These are phyloP conservation scores for Torymus texanus DNA, from an alignment of 2,888 invertebrate genomes.

Conservation along the genomic window DNA sequence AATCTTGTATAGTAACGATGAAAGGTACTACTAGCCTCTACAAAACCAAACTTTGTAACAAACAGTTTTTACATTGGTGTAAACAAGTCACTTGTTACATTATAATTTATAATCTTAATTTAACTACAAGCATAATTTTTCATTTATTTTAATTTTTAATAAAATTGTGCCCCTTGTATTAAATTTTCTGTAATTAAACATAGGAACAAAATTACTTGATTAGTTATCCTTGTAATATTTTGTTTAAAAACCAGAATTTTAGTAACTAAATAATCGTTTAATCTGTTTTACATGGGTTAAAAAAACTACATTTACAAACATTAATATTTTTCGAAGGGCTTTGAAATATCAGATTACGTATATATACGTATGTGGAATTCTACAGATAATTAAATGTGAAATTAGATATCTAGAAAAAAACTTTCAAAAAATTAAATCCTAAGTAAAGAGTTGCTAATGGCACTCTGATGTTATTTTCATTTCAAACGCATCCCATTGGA, in stretches of 20 bases:
- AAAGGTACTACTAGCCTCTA: conserved; percentile 62
- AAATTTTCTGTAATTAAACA: conserved; percentile 9
- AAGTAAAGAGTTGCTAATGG: conserved; percentile 41
- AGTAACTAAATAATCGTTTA: too few relatives aligned
- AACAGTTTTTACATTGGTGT: conserved; percentile 53
- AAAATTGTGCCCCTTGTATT: conserved; percentile 4
- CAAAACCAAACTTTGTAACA: conserved; percentile 63
- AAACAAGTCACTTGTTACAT: conserved; percentile 32
- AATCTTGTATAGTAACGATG: conserved; percentile 29
- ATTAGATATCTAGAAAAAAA: conserved; percentile 19
- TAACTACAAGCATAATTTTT: conserved; percentile 30
- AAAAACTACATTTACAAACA: too few relatives aligned
- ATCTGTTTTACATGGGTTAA: too few relatives aligned
- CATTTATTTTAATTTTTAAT: conserved; percentile 1
- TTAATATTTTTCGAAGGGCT: too few relatives aligned
- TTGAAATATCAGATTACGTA: too few relatives aligned
- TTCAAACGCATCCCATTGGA: conserved; percentile 34
- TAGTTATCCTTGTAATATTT: too few relatives aligned
- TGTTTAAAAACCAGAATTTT: too few relatives aligned
- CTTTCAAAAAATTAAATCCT: conserved; percentile 5
- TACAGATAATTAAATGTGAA: background rate
- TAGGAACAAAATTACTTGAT: conserved; percentile 10
- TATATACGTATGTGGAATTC: too few relatives aligned
- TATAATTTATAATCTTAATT: conserved; percentile 41
- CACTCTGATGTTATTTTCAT: conserved; percentile 46